Percentiles rank a stretch among this genome's conserved stretches.
These are phyloP conservation scores for Campoletis raptor DNA, from an alignment of 2,888 invertebrate genomes.

Conservation along the genomic window DNA sequence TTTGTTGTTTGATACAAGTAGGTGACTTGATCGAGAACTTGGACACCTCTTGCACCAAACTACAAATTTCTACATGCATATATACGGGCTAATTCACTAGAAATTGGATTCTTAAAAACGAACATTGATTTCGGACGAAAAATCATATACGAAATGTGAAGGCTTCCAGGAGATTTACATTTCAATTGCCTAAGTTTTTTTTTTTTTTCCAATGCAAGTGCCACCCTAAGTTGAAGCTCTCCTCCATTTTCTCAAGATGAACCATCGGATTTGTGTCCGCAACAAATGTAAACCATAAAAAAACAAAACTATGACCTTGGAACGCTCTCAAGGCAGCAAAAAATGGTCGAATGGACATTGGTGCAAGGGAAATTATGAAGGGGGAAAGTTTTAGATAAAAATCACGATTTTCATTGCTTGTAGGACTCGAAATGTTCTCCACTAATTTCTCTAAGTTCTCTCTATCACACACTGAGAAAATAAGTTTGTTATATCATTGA, in stretches of 20 bases:
- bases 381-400: neutral
- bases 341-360: neutral
- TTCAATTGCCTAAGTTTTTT: neutral
- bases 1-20: neutral
- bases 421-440: no score
- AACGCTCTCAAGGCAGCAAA: neutral
- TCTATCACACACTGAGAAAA: no score
- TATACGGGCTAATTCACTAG: slow-evolving; percentile 8
- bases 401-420: neutral
- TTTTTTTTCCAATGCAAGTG: neutral
- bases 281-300: neutral
- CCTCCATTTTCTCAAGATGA: neutral
- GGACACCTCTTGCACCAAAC: slow-evolving; percentile 57
- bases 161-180: neutral
- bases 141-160: neutral
- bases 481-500: no score
- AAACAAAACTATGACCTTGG: neutral
- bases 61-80: slow-evolving; percentile 52
- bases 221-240: neutral
- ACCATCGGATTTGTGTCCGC: neutral
- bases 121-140: neutral
- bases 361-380: neutral
- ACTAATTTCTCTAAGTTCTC: no score
- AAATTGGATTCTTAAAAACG: neutral
- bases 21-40: neutral